Conservation (phyloP, 2,888 invertebrate species). For the Luffia ferchaultella region DNA sequence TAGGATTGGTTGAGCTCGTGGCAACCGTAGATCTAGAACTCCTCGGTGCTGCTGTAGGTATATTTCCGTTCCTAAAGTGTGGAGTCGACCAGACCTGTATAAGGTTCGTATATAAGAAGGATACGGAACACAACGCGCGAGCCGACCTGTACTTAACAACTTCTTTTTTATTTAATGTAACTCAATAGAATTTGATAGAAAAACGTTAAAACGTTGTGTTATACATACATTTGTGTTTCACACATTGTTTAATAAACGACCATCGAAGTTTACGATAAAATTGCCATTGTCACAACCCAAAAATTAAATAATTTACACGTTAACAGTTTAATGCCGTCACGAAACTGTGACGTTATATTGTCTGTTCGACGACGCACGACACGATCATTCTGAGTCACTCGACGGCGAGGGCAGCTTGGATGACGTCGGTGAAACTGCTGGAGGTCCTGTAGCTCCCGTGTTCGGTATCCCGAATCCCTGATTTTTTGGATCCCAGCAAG, state of each 20-base stretch:
- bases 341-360: conserved; percentile 19
- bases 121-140: too few species aligned
- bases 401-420: conserved; percentile 15
- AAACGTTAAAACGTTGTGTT: too few species aligned
- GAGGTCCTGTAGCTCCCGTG: background rate
- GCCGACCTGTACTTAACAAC: too few species aligned
- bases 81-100: too few species aligned
- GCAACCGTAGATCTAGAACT: too few species aligned
- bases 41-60: too few species aligned
- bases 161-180: too few species aligned
- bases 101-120: too few species aligned
- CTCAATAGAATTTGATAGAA: too few species aligned
- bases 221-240: conserved; percentile 1
- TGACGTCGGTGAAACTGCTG: conserved; percentile 10
- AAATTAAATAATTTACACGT: conserved; percentile 47
- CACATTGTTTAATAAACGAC: background rate
- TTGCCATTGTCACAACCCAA: conserved; percentile 67
- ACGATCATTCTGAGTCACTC: conserved; percentile 47
- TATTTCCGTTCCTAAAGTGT: too few species aligned
- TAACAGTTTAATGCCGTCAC: conserved; percentile 35
- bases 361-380: conserved; percentile 40
- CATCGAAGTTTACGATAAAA: conserved; percentile 40
- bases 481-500: background rate
- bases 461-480: background rate
- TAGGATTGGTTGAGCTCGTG: too few species aligned